Percentiles rank a stretch among this genome's conserved stretches.
Evolutionary conservation across 2,888 invertebrate genomes (phyloP).

Genomic region (Sacculina carcini): DNA sequence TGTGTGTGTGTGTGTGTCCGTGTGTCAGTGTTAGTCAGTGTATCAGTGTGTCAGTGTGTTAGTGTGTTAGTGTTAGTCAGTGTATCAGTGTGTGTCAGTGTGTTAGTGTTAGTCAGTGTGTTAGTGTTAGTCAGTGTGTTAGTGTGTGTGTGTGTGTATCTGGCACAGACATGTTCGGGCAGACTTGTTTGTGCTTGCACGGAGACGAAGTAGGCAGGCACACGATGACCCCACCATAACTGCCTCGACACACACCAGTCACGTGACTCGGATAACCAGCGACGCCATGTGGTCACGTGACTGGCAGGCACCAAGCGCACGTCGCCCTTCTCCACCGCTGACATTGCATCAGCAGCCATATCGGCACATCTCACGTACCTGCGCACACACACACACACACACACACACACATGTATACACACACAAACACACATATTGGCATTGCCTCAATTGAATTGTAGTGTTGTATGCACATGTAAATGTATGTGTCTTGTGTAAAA

Average conservation of each 20-base stretch:
- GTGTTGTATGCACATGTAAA: not conserved
- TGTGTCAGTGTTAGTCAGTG: too few relatives aligned
- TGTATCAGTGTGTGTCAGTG: too few relatives aligned
- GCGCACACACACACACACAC: not conserved
- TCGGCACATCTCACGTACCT: constrained; percentile 24
- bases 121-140: too few relatives aligned
- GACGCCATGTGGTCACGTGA: constrained; percentile 76
- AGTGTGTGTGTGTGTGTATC: too few relatives aligned
- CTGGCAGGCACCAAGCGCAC: constrained; percentile 69
- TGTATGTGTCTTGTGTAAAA: not conserved
- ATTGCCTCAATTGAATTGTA: not conserved
- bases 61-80: too few relatives aligned
- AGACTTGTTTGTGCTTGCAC: too few relatives aligned
- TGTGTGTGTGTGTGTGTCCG: too few relatives aligned
- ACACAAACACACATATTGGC: not conserved
- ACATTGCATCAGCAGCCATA: constrained; percentile 64
- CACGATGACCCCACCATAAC: constrained; percentile 98
- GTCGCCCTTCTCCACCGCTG: constrained; percentile 47
- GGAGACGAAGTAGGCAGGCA: constrained; percentile 67
- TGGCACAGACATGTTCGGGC: too few relatives aligned
- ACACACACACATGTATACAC: not conserved
- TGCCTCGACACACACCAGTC: constrained; percentile 97
- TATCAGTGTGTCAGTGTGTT: too few relatives aligned
- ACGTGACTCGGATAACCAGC: constrained; percentile 79
- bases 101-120: too few relatives aligned